These are phyloP conservation scores for Agrotis segetum DNA, from an alignment of 2,888 invertebrate genomes.

Conservation along the genomic window DNA sequence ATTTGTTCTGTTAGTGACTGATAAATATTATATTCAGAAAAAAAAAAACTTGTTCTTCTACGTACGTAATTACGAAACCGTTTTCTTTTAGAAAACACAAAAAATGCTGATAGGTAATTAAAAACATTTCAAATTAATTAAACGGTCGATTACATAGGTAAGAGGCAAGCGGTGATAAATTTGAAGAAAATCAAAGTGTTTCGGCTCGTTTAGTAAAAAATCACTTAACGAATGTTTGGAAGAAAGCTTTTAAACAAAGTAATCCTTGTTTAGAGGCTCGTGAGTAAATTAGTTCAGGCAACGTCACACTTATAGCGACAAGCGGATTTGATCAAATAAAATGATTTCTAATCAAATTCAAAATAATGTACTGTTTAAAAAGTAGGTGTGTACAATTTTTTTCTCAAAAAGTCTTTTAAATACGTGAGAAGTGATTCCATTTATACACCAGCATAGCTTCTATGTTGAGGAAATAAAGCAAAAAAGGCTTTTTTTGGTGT, in stretches of 20 bases:
- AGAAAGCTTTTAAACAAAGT: slow-evolving; percentile 62
- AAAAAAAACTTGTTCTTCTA: not conserved
- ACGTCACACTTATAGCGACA: slow-evolving; percentile 27
- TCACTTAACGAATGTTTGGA: slow-evolving; percentile 56
- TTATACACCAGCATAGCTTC: not conserved
- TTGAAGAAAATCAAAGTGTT: slow-evolving; percentile 49
- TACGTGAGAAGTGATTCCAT: too few relatives aligned
- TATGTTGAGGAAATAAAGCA: not conserved
- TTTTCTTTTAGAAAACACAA: not conserved
- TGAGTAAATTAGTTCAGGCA: slow-evolving; percentile 43
- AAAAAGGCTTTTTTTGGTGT: too few relatives aligned
- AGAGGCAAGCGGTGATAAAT: slow-evolving; percentile 39
- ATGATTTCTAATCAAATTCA: too few relatives aligned
- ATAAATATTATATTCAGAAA: not conserved
- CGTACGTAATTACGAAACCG: too few relatives aligned
- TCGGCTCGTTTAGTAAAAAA: slow-evolving; percentile 57
- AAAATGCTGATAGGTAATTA: slow-evolving; percentile 10
- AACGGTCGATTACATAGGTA: slow-evolving; percentile 31
- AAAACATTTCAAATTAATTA: slow-evolving; percentile 43
- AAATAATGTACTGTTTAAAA: too few relatives aligned
- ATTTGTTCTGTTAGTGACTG: not conserved
- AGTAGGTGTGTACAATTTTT: too few relatives aligned
- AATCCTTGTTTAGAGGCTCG: slow-evolving; percentile 61
- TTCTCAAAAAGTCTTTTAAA: too few relatives aligned
- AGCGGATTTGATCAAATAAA: not conserved